Evolutionary conservation across 2,888 invertebrate genomes (phyloP).

Genomic region (Galerucella pusilla): DNA sequence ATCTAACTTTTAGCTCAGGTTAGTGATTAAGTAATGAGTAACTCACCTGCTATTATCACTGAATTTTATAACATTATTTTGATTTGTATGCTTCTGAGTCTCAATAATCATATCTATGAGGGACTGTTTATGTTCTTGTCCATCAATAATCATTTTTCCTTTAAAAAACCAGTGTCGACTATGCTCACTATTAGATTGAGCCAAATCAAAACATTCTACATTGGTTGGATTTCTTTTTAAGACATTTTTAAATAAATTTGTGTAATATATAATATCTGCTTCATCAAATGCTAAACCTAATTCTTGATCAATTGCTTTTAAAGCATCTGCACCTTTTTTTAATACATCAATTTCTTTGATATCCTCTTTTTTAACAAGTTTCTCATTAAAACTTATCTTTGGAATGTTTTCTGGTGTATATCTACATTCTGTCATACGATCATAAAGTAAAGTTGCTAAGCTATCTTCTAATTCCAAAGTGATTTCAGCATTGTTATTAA

Average conservation of each 20-base stretch:
- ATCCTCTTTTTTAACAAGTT: constrained; percentile 73
- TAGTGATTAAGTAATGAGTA: not conserved
- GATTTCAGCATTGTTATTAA: constrained; percentile 62
- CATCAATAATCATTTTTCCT: constrained; percentile 88
- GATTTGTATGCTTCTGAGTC: constrained; percentile 86
- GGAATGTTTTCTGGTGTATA: constrained; percentile 78
- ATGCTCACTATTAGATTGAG: constrained; percentile 98
- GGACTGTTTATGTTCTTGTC: constrained; percentile 79
- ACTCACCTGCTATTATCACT: constrained; percentile 92
- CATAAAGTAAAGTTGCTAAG: constrained; percentile 77
- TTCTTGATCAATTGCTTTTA: constrained; percentile 75
- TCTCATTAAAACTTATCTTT: constrained; percentile 75
- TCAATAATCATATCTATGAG: constrained; percentile 93
- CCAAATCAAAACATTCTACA: constrained; percentile 97
- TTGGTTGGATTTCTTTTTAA: constrained; percentile 94
- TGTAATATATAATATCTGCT: constrained; percentile 93
- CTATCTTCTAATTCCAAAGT: constrained; percentile 63
- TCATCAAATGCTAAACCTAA: constrained; percentile 90
- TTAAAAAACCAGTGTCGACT: constrained; percentile 99
- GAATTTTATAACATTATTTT: constrained; percentile 96
- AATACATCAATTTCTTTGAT: constrained; percentile 89
- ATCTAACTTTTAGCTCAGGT: too few relatives aligned
- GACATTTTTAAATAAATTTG: constrained; percentile 83
- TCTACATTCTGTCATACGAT: constrained; percentile 93
- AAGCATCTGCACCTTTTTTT: constrained; percentile 78